Conservation (phyloP, 2,113 vertebrate species). For the Puffinus mauretanicus region DNA sequence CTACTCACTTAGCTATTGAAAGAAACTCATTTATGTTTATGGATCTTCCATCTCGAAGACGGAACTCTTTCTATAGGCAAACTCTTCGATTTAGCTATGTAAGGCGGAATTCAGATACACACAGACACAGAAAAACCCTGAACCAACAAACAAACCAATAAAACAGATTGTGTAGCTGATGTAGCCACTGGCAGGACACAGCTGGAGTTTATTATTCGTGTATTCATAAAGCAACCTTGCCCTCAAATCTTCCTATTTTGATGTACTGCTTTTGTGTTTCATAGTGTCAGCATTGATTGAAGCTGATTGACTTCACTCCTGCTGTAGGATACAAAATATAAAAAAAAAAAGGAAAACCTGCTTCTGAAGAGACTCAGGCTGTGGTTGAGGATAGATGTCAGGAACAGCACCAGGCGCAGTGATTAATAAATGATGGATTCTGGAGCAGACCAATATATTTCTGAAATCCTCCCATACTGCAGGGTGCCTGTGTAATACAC, state of each 20-base stretch:
- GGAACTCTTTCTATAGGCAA: not conserved
- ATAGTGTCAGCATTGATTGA: slow-evolving; percentile 22
- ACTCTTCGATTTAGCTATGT: not conserved
- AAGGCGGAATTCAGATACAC: not conserved
- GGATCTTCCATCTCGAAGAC: not conserved
- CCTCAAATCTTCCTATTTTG: slow-evolving; percentile 4
- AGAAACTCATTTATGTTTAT: not conserved
- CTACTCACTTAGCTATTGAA: not conserved
- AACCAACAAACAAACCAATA: slow-evolving; percentile 7
- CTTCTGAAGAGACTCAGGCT: not conserved
- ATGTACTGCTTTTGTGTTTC: not conserved
- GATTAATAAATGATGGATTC: slow-evolving; percentile 27
- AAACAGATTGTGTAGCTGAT: not conserved
- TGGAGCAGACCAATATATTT: not conserved
- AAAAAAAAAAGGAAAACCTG: not conserved
- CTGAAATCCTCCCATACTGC: not conserved
- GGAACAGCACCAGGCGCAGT: not conserved
- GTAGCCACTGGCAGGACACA: slow-evolving; percentile 37
- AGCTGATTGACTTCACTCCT: slow-evolving; percentile 10
- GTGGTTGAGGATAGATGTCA: not conserved
- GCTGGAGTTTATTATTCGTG: slow-evolving; percentile 19
- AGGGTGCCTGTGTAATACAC: not conserved
- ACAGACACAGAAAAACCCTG: not conserved
- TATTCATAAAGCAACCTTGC: slow-evolving; percentile 33
- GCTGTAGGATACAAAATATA: not conserved